Conservation (phyloP, 2,797 vertebrate species). For the Melanotaenia pygmaea region DNA sequence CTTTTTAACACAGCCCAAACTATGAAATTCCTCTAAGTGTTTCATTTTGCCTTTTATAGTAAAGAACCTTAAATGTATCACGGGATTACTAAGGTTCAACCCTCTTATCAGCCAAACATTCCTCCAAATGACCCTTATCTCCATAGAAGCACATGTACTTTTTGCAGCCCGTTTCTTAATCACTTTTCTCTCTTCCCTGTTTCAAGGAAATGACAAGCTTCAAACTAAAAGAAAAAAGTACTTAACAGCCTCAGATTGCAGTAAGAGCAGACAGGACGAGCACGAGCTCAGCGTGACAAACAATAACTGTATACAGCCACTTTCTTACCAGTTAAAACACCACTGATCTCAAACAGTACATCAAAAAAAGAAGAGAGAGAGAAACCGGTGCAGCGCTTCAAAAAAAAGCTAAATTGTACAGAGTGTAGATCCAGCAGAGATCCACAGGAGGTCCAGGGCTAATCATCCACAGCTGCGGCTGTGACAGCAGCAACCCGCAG, state of each 20-base stretch:
- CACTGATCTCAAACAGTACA: conserved; percentile 38
- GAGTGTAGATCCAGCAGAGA: conserved; percentile 61
- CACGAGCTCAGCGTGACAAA: conserved; percentile 62
- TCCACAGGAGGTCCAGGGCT: conserved; percentile 46
- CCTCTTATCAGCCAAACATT: conserved; percentile 53
- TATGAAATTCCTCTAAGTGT: background rate
- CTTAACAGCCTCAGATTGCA: conserved; percentile 23
- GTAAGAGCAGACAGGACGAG: conserved; percentile 14
- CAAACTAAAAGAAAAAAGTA: conserved; percentile 25
- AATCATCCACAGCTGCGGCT: conserved; percentile 25
- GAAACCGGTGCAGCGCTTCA: conserved; percentile 51
- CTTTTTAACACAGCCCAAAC: background rate
- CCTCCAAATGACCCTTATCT: conserved; percentile 61
- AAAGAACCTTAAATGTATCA: background rate
- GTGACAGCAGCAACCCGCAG: conserved; percentile 39
- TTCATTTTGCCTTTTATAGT: background rate
- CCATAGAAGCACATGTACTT: conserved; percentile 44
- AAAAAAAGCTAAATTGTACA: conserved; percentile 4
- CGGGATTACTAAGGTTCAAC: conserved; percentile 16
- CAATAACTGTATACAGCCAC: conserved; percentile 60
- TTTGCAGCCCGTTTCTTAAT: conserved; percentile 33
- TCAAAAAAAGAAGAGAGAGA: background rate
- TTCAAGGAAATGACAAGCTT: conserved; percentile 43
- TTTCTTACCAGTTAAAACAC: conserved; percentile 75
- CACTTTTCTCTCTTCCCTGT: conserved; percentile 19